phyloP scores from a whole-genome alignment of 1,140 invertebrate genomes.

The Euura lappo region DNA sequence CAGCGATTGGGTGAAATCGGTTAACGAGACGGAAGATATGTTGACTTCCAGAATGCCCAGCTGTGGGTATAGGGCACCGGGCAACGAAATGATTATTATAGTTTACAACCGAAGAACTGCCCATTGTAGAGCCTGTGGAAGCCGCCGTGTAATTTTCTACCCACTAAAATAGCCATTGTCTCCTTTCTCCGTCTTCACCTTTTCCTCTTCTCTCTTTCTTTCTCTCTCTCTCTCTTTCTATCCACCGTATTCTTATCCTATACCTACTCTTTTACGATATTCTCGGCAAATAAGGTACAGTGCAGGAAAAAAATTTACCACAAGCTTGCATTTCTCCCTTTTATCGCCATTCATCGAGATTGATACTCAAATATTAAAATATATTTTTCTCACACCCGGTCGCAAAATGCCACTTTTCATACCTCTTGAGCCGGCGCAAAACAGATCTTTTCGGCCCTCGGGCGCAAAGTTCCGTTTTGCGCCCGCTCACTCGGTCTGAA shows the following conservation, averaged over 20 bases:
- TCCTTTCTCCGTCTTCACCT: conserved; percentile 28
- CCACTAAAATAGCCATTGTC: conserved; percentile 61
- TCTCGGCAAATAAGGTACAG: conserved; percentile 61
- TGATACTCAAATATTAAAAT: no score
- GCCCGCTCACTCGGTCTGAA: no score
- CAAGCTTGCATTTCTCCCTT: background rate
- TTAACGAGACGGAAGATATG: conserved; percentile 64
- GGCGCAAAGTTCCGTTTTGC: no score
- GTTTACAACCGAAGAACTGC: conserved; percentile 61
- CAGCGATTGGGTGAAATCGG: conserved; percentile 19
- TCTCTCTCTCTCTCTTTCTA: background rate
- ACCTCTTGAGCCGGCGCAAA: no score
- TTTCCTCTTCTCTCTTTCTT: conserved; percentile 25
- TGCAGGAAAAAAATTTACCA: conserved; percentile 45
- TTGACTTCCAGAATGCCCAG: conserved; percentile 56
- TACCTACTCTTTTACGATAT: conserved; percentile 54
- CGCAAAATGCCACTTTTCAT: no score
- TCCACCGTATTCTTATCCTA: conserved; percentile 14
- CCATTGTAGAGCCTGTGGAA: conserved; percentile 61
- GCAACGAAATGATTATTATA: conserved; percentile 61
- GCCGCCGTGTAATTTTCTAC: conserved; percentile 63
- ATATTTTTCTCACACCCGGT: no score
- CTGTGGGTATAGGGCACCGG: conserved; percentile 38
- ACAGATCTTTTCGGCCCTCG: no score
- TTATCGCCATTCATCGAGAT: no score